phyloP scores from a whole-genome alignment of 2,888 invertebrate genomes.

The Omphaloscelis lunosa region DNA sequence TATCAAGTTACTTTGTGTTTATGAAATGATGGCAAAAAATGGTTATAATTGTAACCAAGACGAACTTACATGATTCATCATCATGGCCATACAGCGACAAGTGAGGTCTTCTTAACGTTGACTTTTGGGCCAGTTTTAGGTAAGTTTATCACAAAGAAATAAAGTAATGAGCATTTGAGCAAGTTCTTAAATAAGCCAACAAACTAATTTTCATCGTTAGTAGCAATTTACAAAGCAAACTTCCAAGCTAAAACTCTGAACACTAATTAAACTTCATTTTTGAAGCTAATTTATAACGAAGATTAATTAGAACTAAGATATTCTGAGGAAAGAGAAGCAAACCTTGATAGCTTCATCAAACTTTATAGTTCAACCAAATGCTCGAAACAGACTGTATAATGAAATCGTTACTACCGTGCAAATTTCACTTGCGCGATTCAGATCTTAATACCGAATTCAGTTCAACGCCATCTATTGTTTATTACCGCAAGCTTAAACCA shows the following conservation, averaged over 20 bases:
- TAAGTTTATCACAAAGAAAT: slow-evolving; percentile 1
- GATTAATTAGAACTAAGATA: slow-evolving; percentile 39
- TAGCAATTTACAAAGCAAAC: slow-evolving; percentile 14
- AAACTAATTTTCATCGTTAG: slow-evolving; percentile 19
- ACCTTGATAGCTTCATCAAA: slow-evolving; percentile 48
- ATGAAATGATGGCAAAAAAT: background rate
- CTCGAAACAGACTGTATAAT: slow-evolving; percentile 47
- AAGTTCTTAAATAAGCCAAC: slow-evolving; percentile 18
- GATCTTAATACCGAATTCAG: slow-evolving; percentile 46
- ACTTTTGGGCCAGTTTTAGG: background rate
- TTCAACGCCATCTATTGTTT: slow-evolving; percentile 55
- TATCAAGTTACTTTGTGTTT: background rate
- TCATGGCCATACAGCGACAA: background rate
- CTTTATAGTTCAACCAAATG: slow-evolving; percentile 45
- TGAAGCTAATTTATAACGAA: slow-evolving; percentile 33
- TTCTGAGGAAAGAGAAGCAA: slow-evolving; percentile 31
- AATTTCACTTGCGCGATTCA: slow-evolving; percentile 51
- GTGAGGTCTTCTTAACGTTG: background rate
- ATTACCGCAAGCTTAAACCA: slow-evolving; percentile 29
- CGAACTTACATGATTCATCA: background rate
- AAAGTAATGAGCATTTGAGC: background rate
- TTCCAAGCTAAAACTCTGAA: slow-evolving; percentile 7
- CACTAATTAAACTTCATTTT: slow-evolving; percentile 35
- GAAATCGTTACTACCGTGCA: slow-evolving; percentile 52
- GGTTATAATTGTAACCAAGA: too few relatives aligned